These are phyloP conservation scores for Sitta europaea DNA, from an alignment of 2,113 vertebrate species.

Conservation along the genomic window DNA sequence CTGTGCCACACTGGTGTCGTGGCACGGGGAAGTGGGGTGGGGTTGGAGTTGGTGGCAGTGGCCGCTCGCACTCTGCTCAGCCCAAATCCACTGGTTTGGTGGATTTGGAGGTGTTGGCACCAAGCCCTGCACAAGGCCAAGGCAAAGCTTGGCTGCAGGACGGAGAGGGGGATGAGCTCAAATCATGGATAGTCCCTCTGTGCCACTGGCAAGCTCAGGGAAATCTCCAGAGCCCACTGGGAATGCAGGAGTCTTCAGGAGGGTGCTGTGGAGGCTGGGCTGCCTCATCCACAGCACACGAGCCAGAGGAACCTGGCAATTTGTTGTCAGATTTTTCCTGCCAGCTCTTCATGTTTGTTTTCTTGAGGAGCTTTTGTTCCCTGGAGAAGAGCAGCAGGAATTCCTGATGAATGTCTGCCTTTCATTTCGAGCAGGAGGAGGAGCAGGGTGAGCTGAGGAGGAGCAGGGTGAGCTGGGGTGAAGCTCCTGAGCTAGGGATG, in stretches of 20 bases:
- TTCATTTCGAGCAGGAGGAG: not conserved
- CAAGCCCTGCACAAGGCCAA: not conserved
- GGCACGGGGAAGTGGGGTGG: not conserved
- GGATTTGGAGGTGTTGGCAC: rapidly evolving
- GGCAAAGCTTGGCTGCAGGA: not conserved
- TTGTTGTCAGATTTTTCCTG: not conserved
- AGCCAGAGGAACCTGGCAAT: not conserved
- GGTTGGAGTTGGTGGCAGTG: not conserved
- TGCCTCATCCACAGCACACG: not conserved
- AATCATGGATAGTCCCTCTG: rapidly evolving
- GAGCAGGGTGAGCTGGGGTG: not conserved
- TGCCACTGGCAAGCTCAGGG: not conserved
- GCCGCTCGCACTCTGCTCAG: not conserved
- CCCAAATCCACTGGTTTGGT: not conserved
- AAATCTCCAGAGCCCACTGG: not conserved
- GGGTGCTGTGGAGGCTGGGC: not conserved
- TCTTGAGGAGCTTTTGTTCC: not conserved
- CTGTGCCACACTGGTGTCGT: not conserved
- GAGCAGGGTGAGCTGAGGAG: not conserved
- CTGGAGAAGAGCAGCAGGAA: not conserved
- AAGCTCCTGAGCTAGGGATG: not conserved
- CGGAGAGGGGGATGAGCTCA: no score
- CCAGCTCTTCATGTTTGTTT: not conserved
- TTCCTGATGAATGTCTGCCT: not conserved
- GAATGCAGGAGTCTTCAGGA: not conserved